phyloP scores from a whole-genome alignment of 2,113 vertebrate species.

The Tachysurus vachellii region DNA sequence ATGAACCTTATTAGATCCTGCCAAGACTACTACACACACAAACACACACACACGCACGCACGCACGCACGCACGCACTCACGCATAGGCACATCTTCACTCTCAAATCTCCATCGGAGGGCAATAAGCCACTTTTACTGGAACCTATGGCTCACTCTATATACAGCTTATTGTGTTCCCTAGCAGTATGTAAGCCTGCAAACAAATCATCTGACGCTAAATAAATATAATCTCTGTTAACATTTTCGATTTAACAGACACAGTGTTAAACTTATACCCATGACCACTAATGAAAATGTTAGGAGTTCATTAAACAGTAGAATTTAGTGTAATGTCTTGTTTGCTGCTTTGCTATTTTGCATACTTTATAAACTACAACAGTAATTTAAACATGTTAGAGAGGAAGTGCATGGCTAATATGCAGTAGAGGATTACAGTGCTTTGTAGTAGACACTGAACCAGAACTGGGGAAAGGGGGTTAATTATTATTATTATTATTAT shows the following conservation, averaged over 20 bases:
- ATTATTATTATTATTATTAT: not conserved
- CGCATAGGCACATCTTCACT: slow-evolving; percentile 32
- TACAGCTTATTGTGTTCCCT: not conserved
- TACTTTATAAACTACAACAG: too few species aligned
- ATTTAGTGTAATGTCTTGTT: not conserved
- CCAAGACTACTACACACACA: slow-evolving; percentile 66
- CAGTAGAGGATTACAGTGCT: too few species aligned
- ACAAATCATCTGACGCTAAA: not conserved
- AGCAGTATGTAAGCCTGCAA: not conserved
- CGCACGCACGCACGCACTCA: slow-evolving; percentile 44
- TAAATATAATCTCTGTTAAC: not conserved
- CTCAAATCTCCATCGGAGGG: slow-evolving; percentile 25
- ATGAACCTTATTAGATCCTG: slow-evolving; percentile 74
- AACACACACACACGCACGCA: slow-evolving; percentile 50
- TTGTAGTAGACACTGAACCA: not conserved
- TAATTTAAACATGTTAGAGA: not conserved
- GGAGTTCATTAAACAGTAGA: not conserved
- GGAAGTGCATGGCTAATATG: not conserved
- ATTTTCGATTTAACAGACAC: not conserved
- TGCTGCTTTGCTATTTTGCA: not conserved
- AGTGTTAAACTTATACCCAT: not conserved
- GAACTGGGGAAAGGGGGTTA: not conserved
- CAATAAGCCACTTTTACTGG: slow-evolving; percentile 19
- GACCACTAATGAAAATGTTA: not conserved
- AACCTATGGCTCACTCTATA: slow-evolving; percentile 6